Evolutionary conservation across 2,888 invertebrate genomes (phyloP).

Genomic region (Ditula angustiorana): DNA sequence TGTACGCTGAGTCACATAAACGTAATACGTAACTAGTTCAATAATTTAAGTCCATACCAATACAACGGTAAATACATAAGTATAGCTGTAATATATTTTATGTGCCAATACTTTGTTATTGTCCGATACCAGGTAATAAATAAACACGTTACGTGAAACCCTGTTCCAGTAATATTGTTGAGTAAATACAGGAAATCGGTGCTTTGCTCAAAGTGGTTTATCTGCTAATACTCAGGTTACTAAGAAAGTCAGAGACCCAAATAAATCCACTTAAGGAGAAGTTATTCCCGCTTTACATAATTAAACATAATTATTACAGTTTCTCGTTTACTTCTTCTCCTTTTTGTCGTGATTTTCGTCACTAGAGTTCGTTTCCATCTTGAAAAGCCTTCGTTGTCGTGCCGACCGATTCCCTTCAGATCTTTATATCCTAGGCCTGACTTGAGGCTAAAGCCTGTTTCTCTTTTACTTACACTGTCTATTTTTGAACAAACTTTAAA

Average conservation of each 20-base stretch:
- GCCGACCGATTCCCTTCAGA: too few species aligned
- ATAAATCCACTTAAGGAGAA: constrained; percentile 16
- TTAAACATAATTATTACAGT: background rate
- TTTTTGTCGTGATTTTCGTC: too few species aligned
- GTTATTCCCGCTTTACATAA: background rate
- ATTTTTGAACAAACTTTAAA: too few species aligned
- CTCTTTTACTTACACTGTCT: too few species aligned
- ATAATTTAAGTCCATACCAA: constrained; percentile 12
- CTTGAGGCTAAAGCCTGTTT: too few species aligned
- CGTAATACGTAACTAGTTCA: background rate
- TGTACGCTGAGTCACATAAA: background rate
- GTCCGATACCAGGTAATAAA: background rate
- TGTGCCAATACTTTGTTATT: background rate
- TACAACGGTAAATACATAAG: too few species aligned
- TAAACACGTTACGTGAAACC: constrained; percentile 5
- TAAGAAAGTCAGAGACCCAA: constrained; percentile 6
- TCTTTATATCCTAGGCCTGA: too few species aligned
- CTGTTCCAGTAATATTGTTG: background rate
- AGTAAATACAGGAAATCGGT: constrained; percentile 17
- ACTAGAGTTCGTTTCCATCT: too few species aligned
- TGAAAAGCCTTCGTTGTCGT: too few species aligned
- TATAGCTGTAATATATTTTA: too few species aligned
- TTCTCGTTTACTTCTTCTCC: too few species aligned
- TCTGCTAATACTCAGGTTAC: constrained; percentile 11
- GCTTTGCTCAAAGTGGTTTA: constrained; percentile 1